Conservation (phyloP, 2,113 vertebrate species). For the Chroicocephalus ridibundus region DNA sequence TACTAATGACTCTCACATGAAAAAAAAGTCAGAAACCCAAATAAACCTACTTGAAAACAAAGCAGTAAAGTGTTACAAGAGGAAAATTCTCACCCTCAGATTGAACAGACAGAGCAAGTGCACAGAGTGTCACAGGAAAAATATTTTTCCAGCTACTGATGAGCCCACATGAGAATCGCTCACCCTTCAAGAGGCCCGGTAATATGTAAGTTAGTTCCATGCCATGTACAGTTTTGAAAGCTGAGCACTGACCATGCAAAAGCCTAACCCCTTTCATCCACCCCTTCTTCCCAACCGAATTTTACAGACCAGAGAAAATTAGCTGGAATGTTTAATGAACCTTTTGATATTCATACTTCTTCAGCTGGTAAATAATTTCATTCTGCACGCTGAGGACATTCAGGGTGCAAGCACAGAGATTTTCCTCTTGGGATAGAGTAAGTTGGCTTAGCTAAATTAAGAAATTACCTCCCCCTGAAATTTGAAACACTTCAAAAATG, state of each 20-base stretch:
- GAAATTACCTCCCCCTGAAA: constrained; percentile 25
- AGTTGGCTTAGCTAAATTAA: constrained; percentile 14
- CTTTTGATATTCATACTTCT: constrained; percentile 43
- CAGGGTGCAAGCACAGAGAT: background rate
- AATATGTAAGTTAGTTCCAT: background rate
- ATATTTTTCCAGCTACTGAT: background rate
- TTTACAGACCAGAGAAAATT: constrained; percentile 43
- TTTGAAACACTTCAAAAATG: background rate
- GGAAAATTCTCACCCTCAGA: background rate
- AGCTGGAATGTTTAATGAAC: constrained; percentile 39
- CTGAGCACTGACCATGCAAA: background rate
- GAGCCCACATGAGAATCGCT: background rate
- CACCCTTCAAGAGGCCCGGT: background rate
- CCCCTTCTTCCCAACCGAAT: background rate
- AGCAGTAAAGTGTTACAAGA: background rate
- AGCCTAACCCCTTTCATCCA: constrained; percentile 18
- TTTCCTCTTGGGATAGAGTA: background rate
- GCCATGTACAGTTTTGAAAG: background rate
- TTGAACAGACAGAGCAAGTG: background rate
- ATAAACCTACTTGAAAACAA: background rate
- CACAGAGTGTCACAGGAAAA: background rate
- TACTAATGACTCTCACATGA: accelerated
- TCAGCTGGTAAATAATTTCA: constrained; percentile 9
- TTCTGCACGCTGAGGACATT: constrained; percentile 20
- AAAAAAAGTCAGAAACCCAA: background rate